Evolutionary conservation across 2,797 vertebrate species (phyloP), one percentile per base, ranked within the genome.

Genomic region (Halcyon badia): DNA sequence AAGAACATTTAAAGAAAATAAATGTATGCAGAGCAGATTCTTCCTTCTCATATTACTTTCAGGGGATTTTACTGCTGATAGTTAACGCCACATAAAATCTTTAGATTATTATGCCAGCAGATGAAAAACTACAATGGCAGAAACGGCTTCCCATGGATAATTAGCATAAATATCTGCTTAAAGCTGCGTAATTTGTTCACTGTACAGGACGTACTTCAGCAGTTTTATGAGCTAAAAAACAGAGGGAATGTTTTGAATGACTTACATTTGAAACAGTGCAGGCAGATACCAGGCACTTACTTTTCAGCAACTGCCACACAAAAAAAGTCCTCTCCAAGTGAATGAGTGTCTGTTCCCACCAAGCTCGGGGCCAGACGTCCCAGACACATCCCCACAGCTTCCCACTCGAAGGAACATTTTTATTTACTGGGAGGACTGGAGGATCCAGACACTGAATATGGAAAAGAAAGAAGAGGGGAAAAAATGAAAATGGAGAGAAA

Each of bases 111-210:
- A 46, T 26, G 77, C 42, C 69, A 95, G 92, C 51, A 26, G 76
- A 90, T 96, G 92, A 97, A 96, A 96, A 97, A 83, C 66, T 76
- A 86, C 95, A 93, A 92, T 71, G 61, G 88, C 84, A 97, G 94
- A 79, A 94, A 61, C 54, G 86, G 81, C 73, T 95, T 97, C 94
- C 91, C 87, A 56, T 94, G 97, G 95, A 68, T 93, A 90, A 96
- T 97, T 97, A 96, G 83, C 83, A 86, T 76, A 97, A 95, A 94
- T 97, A 92, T 96, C 96, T 96, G 78, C 86, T 96, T 94, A 95
- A 94, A 73, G 76, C 85, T 94, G 96, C 95, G 96, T 79, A 95
- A 97, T 96, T 85, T 90, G 80, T 89, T 94, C 82, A 68, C 79
- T 80, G 91, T 62, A 89, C 92, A 93, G 71, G 80, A 95, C 94